phyloP scores from a whole-genome alignment of 2,113 vertebrate species.

The Phyllopteryx taeniolatus region DNA sequence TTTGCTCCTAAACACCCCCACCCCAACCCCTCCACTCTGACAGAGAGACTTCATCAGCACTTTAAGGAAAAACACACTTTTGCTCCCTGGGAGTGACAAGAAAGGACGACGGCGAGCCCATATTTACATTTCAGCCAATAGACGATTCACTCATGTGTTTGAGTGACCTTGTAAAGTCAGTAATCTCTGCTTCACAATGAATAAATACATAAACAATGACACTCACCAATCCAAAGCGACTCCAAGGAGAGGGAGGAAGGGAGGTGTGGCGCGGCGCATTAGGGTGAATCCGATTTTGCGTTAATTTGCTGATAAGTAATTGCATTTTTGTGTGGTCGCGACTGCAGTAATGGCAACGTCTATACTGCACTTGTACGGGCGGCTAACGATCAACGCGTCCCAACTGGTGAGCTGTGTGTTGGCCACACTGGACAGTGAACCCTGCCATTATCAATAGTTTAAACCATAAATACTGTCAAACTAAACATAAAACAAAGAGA shows the following conservation, averaged over 20 bases:
- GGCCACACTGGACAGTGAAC: too few relatives aligned
- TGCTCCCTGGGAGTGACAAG: conserved; percentile 51
- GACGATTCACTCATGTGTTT: conserved; percentile 64
- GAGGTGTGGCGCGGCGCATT: neutral
- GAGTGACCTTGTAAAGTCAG: conserved; percentile 67
- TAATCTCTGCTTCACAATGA: conserved; percentile 69
- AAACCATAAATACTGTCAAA: too few relatives aligned
- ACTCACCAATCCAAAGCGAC: conserved; percentile 41
- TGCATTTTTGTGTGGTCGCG: conserved; percentile 31
- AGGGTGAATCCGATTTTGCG: conserved; percentile 27
- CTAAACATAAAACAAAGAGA: too few relatives aligned
- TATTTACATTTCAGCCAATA: conserved; percentile 70
- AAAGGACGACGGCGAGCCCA: conserved; percentile 57
- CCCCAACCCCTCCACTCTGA: conserved; percentile 17
- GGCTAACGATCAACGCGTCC: conserved; percentile 55
- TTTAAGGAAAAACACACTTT: conserved; percentile 57
- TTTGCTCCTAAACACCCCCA: too few relatives aligned
- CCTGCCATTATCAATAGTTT: too few relatives aligned
- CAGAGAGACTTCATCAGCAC: conserved; percentile 61
- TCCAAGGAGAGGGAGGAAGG: conserved; percentile 1
- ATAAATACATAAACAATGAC: conserved; percentile 69
- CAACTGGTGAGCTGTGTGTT: conserved; percentile 13
- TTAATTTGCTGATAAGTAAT: conserved; percentile 46
- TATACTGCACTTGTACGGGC: conserved; percentile 44
- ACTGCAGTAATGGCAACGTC: conserved; percentile 46